Conservation (phyloP, 1,140 invertebrate genomes). For the Drosophila sturtevanti region DNA sequence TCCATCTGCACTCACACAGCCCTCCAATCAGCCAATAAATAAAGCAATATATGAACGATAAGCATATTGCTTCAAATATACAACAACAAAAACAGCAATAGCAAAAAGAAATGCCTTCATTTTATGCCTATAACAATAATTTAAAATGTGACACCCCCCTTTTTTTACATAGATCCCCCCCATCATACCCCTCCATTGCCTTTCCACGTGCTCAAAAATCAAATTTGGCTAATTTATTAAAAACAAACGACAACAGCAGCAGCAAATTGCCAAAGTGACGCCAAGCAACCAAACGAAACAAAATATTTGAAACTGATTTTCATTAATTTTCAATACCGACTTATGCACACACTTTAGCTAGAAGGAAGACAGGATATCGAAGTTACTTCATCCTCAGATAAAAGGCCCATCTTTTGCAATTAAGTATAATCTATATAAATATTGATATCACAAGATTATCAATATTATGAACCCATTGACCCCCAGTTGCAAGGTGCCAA, state of each 20-base stretch:
- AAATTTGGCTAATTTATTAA: conserved; percentile 64
- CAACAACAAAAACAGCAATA: conserved; percentile 22
- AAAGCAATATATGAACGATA: conserved; percentile 71
- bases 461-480: no score
- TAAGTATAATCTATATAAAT: no score
- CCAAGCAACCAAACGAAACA: conserved; percentile 22
- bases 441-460: no score
- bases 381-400: no score
- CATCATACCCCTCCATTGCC: no score
- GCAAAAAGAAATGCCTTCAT: conserved; percentile 26
- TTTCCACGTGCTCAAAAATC: neutral
- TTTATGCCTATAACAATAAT: conserved; percentile 60
- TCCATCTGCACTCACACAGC: conserved; percentile 6
- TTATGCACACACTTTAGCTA: neutral
- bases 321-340: conserved; percentile 21
- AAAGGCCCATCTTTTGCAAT: no score
- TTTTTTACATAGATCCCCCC: no score
- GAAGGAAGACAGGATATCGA: neutral
- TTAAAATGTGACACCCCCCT: conserved; percentile 42
- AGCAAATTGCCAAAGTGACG: conserved; percentile 60
- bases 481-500: no score
- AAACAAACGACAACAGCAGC: conserved; percentile 52
- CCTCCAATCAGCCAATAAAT: conserved; percentile 70
- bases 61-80: conserved; percentile 47
- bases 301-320: conserved; percentile 8